These are phyloP conservation scores for Pteromalus puparum DNA, from an alignment of 1,140 invertebrate genomes.

Conservation along the genomic window DNA sequence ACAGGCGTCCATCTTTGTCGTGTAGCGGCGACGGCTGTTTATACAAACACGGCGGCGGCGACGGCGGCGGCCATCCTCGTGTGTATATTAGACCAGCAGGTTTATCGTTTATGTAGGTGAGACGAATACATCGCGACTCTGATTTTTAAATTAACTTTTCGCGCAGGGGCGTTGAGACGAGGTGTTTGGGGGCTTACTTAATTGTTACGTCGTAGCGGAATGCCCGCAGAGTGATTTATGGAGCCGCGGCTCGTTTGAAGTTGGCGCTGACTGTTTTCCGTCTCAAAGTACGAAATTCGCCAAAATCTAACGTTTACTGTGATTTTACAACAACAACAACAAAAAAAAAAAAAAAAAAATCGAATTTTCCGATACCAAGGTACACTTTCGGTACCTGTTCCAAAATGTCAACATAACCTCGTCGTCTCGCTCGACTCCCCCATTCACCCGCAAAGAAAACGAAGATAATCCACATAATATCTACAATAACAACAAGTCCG, in stretches of 20 bases:
- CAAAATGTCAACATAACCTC: background rate
- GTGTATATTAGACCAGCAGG: background rate
- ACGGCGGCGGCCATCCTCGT: background rate
- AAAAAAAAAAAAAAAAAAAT: no score
- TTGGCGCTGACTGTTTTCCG: background rate
- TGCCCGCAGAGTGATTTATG: background rate
- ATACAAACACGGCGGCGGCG: background rate
- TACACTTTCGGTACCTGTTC: no score
- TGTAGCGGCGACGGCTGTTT: slow-evolving; percentile 25
- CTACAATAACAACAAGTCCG: no score
- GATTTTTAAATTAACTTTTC: no score
- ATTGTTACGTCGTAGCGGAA: background rate
- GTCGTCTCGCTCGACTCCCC: background rate
- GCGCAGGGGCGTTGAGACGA: no score
- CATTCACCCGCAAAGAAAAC: no score
- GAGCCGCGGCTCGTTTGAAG: background rate
- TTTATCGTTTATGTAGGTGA: background rate
- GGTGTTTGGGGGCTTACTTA: no score
- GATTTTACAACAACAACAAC: no score
- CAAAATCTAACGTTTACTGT: no score
- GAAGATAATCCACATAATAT: no score
- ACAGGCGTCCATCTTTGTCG: slow-evolving; percentile 43
- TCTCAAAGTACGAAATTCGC: no score
- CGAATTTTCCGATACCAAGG: no score
- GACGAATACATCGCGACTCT: background rate